These are phyloP conservation scores for Rousettus madagascariensis DNA, from an alignment of 2,797 vertebrate genomes.

Conservation along the genomic window DNA sequence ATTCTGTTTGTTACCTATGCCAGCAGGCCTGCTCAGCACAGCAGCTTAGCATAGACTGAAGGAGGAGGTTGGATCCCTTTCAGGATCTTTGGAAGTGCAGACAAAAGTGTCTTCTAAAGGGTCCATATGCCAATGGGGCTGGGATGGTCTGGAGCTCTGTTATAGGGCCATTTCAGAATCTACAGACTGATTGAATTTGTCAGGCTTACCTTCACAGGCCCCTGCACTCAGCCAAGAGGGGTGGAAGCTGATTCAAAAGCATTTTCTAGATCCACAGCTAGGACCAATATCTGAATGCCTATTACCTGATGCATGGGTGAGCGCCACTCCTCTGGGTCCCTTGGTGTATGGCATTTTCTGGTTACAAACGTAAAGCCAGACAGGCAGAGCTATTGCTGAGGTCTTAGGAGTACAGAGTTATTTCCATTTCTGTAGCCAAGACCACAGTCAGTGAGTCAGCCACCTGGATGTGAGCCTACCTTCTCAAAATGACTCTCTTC, in stretches of 20 bases:
- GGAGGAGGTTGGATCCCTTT: background rate
- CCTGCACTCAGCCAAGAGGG: background rate
- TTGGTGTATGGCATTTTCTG: background rate
- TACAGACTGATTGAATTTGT: background rate
- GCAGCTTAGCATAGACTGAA: background rate
- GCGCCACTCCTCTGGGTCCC: background rate
- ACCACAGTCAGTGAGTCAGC: background rate
- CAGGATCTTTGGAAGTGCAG: background rate
- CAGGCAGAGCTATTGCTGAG: background rate
- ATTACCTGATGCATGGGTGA: background rate
- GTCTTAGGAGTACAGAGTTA: background rate
- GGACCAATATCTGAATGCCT: background rate
- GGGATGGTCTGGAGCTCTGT: background rate
- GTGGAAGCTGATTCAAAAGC: background rate
- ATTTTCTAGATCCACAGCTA: background rate
- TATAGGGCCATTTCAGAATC: background rate
- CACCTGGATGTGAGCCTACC: background rate
- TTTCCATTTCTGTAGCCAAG: background rate
- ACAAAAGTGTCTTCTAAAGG: background rate
- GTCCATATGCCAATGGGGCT: background rate
- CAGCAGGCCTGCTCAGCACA: background rate
- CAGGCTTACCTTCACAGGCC: background rate
- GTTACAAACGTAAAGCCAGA: background rate
- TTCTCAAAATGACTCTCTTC: background rate
- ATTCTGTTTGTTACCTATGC: background rate